Percentiles rank a stretch among this genome's conserved stretches.
Evolutionary conservation across 35 echinoderm and acorn worm species (phyloP).

Genomic region (Lytechinus variegatus): DNA sequence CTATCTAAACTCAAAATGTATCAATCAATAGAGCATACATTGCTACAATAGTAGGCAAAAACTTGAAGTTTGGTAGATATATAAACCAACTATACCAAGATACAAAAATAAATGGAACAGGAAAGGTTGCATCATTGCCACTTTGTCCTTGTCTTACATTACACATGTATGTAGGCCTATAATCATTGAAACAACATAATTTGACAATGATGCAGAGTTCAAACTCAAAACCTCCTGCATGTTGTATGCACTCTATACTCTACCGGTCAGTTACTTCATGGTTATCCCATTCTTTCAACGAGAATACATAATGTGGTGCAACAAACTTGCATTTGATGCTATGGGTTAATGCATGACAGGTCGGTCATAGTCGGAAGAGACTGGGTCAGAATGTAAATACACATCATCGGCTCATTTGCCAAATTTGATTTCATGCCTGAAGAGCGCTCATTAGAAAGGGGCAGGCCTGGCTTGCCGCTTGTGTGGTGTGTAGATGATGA

Average conservation of each 20-base stretch:
- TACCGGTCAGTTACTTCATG: background rate
- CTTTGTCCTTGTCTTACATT: background rate
- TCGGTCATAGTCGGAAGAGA: background rate
- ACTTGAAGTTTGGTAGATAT: background rate
- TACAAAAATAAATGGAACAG: background rate
- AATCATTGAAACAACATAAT: background rate
- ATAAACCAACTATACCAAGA: background rate
- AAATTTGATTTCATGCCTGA: conserved; percentile 55
- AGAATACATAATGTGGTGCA: background rate
- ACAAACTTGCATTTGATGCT: background rate
- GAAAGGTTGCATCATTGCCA: background rate
- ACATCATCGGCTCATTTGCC: conserved; percentile 48
- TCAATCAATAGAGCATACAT: background rate
- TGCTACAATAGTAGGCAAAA: background rate
- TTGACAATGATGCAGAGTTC: background rate
- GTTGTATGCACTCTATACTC: background rate
- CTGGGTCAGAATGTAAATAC: conserved; percentile 42
- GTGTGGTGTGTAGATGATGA: conserved; percentile 34
- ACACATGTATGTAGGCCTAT: no score
- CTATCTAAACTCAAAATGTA: no score
- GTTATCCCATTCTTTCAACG: no score
- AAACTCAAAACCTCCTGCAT: background rate
- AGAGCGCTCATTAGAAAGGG: conserved; percentile 42
- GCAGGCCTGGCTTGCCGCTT: conserved; percentile 2
- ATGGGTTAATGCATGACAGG: background rate